A percentile compares a stretch with the other conserved stretches of the same genome.
These are phyloP conservation scores for Pandion haliaetus DNA, from an alignment of 2,113 vertebrate genomes.

Conservation along the genomic window DNA sequence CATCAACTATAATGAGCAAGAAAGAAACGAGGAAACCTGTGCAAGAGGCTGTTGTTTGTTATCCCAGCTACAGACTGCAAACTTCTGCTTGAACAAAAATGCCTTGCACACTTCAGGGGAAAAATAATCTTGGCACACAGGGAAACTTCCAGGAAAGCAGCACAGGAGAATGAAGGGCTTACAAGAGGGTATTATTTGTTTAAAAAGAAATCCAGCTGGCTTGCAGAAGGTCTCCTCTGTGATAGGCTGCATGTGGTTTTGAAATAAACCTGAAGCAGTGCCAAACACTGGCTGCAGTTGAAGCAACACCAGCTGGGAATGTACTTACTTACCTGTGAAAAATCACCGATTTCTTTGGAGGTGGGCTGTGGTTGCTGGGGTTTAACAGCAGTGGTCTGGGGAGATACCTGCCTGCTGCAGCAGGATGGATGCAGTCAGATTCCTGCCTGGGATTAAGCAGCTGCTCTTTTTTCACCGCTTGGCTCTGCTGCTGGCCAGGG, in stretches of 20 bases:
- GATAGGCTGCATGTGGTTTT: background rate
- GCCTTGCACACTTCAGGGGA: background rate
- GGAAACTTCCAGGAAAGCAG: conserved; percentile 1
- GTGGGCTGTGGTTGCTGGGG: background rate
- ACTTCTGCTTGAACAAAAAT: background rate
- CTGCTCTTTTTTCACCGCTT: background rate
- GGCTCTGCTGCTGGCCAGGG: background rate
- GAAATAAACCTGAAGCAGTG: conserved; percentile 19
- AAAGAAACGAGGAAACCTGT: background rate
- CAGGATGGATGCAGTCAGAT: background rate
- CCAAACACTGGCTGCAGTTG: background rate
- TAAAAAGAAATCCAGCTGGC: conserved; percentile 23
- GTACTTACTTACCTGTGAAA: background rate
- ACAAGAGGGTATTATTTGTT: conserved; percentile 30
- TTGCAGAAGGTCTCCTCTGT: conserved; percentile 4
- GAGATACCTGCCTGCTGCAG: background rate
- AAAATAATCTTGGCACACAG: background rate
- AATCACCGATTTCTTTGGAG: background rate
- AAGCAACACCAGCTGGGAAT: conserved; percentile 17
- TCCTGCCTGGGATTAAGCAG: background rate
- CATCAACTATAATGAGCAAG: conserved; percentile 39
- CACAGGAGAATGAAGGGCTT: background rate
- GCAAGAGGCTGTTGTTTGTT: background rate
- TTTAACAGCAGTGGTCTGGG: background rate
- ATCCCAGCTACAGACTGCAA: background rate